Evolutionary conservation across 1,140 invertebrate genomes (phyloP).

Genomic region (Nylanderia fulva): DNA sequence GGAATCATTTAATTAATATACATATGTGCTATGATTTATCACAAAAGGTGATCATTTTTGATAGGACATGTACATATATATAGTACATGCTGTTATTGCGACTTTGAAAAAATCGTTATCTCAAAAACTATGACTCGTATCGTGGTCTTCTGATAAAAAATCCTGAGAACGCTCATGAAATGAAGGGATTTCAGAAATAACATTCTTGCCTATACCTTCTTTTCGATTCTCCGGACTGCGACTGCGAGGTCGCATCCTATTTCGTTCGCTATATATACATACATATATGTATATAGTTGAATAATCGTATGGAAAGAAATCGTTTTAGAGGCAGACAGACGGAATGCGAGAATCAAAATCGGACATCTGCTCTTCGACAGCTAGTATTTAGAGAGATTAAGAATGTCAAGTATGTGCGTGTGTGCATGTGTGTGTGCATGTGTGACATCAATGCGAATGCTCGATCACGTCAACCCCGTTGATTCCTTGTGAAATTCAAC

Average conservation of each 20-base stretch:
- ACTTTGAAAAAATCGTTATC: too few species aligned
- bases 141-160: too few species aligned
- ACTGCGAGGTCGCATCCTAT: neutral
- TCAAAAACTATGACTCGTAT: too few species aligned
- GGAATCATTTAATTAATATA: too few species aligned
- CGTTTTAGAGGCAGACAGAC: constrained; percentile 30
- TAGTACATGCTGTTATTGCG: too few species aligned
- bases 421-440: too few species aligned
- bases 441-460: constrained; percentile 12
- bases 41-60: too few species aligned
- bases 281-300: constrained; percentile 15
- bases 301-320: neutral
- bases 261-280: neutral
- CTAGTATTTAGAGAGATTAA: constrained; percentile 51
- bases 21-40: too few species aligned
- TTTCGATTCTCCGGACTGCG: constrained; percentile 22
- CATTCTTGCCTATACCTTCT: too few species aligned
- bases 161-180: too few species aligned
- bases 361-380: constrained; percentile 43
- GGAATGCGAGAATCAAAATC: constrained; percentile 50
- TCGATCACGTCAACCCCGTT: neutral
- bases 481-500: neutral
- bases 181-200: too few species aligned
- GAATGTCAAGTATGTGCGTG: constrained; percentile 7
- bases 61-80: too few species aligned